Evolutionary conservation across 2,888 invertebrate genomes (phyloP), one percentile per base, ranked within the genome.

Genomic region (Heliconius erato): DNA sequence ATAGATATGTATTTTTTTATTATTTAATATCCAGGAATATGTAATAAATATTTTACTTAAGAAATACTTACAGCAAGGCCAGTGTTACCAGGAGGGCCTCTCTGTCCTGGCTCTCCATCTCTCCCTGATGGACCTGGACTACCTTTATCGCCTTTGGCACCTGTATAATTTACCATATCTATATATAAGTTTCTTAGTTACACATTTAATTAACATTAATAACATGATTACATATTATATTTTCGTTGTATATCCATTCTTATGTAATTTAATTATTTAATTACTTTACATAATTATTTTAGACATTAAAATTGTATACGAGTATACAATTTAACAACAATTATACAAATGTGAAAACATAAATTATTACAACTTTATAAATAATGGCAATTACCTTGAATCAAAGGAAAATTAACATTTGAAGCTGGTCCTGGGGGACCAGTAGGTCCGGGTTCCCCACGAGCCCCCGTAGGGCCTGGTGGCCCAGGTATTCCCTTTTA

Each of bases 381-480:
- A 68, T n/a, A 35, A 63, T 83, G 79, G 16, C 2, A 49, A 28
- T 26, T 85, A 92, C 95, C 95, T 83, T 90, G 90, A 26, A 93
- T 86, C 2, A 93, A 84, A 0, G 95, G 93, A 28, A 93, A 90
- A 82, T 93, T 94, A 32, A 94, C 84, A 82, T 91, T 91, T 28
- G 91, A 89, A 4, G 89, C 84, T 0, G 91, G 86, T 0, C 94
- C 95, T 0, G 94, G 93, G 0, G 89, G 91, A 0, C 95, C 96
- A 0, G 88, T 87, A 0, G 88, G 88, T 0, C 95, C 95, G 0
- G 84, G 87, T 0, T 89, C 89, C 0, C 96, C 95, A 0, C 92
- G 91, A 44, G 94, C 92, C 1, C 97, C 97, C 2, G 90, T 87
- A 1, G 91, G 92, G 9, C 97, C 97, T 0, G 93, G 91, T 3